Base-by-base conservation (phyloP, 2,113 vertebrate species). In the Equus quagga region DNA sequence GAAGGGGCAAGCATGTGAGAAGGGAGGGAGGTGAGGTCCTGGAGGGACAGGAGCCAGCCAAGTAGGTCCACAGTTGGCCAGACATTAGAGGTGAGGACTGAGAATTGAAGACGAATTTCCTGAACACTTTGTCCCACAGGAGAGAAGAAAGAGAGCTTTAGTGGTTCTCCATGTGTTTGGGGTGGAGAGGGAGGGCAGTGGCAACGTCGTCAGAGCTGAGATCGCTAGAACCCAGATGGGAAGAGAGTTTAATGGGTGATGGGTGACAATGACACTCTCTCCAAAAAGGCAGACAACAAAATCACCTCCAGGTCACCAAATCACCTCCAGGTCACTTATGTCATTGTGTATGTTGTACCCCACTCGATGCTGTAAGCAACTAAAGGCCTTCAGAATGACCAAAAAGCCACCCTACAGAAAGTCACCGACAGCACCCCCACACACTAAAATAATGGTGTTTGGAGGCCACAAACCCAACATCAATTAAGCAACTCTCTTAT, bases 71-170 rank as follows among this genome's bases (percentile, higher is more conserved):
- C 1, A 19, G n/a, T 54, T 62, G n/a, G 70, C 51, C 36, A 86
- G 65, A 87, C 54, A 75, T 3, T 88, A 8, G n/a, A 24, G 13
- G 5, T 28, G 41, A 31, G 54, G 60, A 70, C n/a, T 33, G 3
- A 96, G 41, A 91, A 89, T 49, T 73, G 15, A 81, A 93, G 60
- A 90, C 26, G 69, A 75, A 75, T 54, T 41, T 72, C 51, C 60
- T 72, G 51, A 91, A 58, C 21, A 23, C 24, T 96, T 85, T 56
- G 33, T 60, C 26, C 72, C 67, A 87, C 0, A 13, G 24, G n/a
- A 60, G 85, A 88, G 65, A 89, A 86, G 69, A 58, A 79, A 94
- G 49, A 28, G 19, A n/a, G 26, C 9, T 81, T 89, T 70, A 21
- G 51, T 88, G 19, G 69, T 83, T 89, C 44, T 46, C 4, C 15